Percentiles rank a stretch among this genome's conserved stretches.
phyloP scores from a whole-genome alignment of 2,113 vertebrate species.

The Okapia johnstoni region DNA sequence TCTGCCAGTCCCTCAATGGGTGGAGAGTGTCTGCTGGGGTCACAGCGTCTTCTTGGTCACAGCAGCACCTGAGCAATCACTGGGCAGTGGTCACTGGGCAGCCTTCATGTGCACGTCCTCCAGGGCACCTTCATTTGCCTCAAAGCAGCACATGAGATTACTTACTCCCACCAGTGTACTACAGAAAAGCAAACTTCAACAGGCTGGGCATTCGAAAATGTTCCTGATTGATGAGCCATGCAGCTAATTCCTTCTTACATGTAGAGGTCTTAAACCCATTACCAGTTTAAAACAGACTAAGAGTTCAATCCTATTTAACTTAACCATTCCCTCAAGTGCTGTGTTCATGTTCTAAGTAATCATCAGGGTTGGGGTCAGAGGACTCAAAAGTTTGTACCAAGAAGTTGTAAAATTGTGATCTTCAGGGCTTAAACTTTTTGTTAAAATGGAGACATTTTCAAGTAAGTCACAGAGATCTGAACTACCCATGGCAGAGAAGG shows the following conservation, averaged over 20 bases:
- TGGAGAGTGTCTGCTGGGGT: fast-evolving
- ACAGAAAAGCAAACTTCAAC: background rate
- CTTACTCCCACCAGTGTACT: background rate
- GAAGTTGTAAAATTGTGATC: background rate
- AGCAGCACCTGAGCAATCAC: fast-evolving
- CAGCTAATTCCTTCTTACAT: background rate
- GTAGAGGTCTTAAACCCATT: background rate
- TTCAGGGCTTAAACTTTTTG: background rate
- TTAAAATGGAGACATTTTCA: background rate
- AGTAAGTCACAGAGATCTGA: background rate
- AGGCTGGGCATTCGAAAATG: too few relatives aligned
- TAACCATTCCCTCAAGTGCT: too few relatives aligned
- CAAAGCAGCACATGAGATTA: too few relatives aligned
- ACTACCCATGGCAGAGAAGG: background rate
- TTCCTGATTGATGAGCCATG: background rate
- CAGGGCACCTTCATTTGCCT: fast-evolving
- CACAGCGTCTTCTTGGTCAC: fast-evolving
- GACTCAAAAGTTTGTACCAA: background rate
- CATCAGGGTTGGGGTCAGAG: background rate
- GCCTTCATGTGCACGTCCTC: fast-evolving
- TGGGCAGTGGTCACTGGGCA: background rate
- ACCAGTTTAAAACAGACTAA: background rate
- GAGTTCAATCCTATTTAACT: background rate
- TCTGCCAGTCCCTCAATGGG: fast-evolving
- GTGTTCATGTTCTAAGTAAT: background rate